phyloP scores from a whole-genome alignment of 2,113 vertebrate species.

The Nycticryphes semicollaris region DNA sequence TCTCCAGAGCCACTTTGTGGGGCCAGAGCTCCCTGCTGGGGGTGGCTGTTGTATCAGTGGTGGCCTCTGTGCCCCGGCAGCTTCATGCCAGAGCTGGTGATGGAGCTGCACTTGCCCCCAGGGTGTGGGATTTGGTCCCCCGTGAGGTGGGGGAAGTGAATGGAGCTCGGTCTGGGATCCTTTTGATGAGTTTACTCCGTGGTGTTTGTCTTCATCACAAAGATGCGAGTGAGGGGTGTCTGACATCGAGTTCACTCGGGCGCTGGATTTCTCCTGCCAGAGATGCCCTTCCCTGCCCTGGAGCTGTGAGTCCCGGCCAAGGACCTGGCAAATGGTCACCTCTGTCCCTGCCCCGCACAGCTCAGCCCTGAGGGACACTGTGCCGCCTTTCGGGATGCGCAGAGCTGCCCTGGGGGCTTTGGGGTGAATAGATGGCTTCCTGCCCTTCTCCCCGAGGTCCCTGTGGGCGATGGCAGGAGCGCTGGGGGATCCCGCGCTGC shows the following conservation, averaged over 20 bases:
- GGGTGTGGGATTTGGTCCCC: neutral
- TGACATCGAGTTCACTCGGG: neutral
- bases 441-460: neutral
- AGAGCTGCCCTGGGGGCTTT: rapidly evolving
- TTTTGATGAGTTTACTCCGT: rapidly evolving
- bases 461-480: neutral
- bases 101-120: too few species aligned
- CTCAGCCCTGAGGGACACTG: neutral
- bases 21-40: neutral
- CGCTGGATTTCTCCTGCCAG: neutral
- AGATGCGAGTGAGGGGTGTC: neutral
- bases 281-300: neutral
- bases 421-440: neutral
- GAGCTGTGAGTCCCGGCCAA: neutral
- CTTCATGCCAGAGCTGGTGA: too few species aligned
- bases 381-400: neutral
- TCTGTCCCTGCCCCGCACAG: rapidly evolving
- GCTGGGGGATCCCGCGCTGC: rapidly evolving
- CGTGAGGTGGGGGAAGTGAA: neutral
- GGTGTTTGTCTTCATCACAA: too few species aligned
- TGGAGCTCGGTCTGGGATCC: neutral
- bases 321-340: neutral
- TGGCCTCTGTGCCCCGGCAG: neutral
- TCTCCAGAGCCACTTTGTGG: neutral
- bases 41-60: neutral